A percentile compares a stretch with the other conserved stretches of the same genome.
Evolutionary conservation across 2,113 vertebrate genomes (phyloP).

Genomic region (Gymnorhina tibicen): DNA sequence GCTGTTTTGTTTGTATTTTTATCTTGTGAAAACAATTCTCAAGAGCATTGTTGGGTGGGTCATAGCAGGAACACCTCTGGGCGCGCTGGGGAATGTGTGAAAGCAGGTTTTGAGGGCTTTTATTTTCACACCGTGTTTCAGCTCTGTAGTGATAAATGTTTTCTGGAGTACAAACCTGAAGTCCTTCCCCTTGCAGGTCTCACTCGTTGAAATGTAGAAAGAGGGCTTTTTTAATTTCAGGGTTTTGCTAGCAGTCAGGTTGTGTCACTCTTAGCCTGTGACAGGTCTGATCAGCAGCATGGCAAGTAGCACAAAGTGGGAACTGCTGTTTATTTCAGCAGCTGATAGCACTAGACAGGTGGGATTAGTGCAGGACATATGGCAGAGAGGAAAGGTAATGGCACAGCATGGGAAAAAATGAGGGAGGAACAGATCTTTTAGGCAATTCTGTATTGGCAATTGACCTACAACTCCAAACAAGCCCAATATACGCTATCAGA

Average conservation of each 20-base stretch:
- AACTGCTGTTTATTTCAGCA: neutral
- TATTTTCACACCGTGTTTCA: conserved; percentile 10
- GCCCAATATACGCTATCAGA: rapidly evolving
- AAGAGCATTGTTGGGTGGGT: conserved; percentile 24
- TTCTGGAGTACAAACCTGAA: conserved; percentile 17
- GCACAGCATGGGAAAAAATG: neutral
- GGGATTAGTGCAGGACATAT: neutral
- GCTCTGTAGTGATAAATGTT: conserved; percentile 27
- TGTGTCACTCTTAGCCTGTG: neutral
- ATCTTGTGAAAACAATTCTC: conserved; percentile 41
- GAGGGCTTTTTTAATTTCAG: neutral
- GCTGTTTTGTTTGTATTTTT: conserved; percentile 11
- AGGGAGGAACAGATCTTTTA: neutral
- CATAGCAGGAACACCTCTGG: conserved; percentile 18
- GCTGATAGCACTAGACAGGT: neutral
- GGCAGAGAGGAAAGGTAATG: neutral
- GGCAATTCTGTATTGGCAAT: neutral
- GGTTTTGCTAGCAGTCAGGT: neutral
- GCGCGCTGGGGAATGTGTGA: neutral
- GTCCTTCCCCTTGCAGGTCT: neutral
- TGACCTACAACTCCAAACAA: neutral
- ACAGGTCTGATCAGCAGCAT: neutral
- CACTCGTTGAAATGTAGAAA: conserved; percentile 10
- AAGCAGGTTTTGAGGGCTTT: conserved; percentile 37
- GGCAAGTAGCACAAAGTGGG: neutral